phyloP scores from a whole-genome alignment of 37 sponge, comb jelly and placozoan species.

The Ephydatia muelleri region DNA sequence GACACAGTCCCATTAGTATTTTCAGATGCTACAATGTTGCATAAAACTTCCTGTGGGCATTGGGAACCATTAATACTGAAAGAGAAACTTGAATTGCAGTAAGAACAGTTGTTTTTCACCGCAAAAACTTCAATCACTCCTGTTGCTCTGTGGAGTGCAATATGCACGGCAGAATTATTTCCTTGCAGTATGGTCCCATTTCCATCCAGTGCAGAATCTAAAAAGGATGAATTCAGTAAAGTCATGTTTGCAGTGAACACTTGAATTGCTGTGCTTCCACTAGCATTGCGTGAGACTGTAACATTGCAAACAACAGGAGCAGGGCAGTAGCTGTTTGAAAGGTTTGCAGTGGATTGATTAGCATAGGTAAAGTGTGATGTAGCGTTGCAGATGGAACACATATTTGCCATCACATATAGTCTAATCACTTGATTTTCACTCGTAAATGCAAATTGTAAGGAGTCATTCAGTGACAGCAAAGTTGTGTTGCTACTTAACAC shows the following conservation, averaged over 20 bases:
- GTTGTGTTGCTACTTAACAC: no score
- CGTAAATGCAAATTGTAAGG: no score
- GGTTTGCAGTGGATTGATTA: no score
- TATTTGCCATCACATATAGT: no score
- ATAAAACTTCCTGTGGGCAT: neutral
- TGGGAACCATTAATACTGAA: neutral
- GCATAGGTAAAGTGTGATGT: no score
- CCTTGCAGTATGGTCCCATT: neutral
- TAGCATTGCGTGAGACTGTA: neutral
- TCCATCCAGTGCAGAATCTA: neutral
- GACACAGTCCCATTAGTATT: neutral
- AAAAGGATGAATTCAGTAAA: neutral
- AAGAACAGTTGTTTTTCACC: neutral
- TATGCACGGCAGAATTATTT: neutral
- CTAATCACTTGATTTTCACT: no score
- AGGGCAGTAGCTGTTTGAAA: neutral
- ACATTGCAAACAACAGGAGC: neutral
- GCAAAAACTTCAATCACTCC: neutral
- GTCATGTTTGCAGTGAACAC: neutral
- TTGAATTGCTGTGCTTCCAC: neutral
- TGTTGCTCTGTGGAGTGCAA: neutral
- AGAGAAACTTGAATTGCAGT: neutral
- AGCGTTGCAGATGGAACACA: no score
- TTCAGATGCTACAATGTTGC: neutral
- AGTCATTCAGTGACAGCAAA: no score